A percentile compares a stretch with the other conserved stretches of the same genome.
Conservation (phyloP, 1,140 invertebrate species). For the Cotesia vestalis region DNA sequence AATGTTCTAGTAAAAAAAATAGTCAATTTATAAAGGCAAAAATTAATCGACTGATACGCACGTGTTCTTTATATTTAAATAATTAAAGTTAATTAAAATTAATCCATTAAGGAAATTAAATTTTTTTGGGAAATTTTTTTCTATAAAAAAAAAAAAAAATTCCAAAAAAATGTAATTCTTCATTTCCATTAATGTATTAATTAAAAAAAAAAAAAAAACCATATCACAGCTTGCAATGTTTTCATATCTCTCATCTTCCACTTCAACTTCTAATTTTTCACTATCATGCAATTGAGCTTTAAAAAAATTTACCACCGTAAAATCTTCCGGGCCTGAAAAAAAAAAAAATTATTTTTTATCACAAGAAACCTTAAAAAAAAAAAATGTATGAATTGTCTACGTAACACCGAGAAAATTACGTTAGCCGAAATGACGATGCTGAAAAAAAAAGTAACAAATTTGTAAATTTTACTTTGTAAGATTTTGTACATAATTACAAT, state of each 20-base stretch:
- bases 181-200: not conserved
- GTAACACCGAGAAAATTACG: not conserved
- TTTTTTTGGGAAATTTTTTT: not conserved
- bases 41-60: no score
- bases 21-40: slow-evolving; percentile 7
- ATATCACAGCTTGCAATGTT: slow-evolving; percentile 34
- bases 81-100: not conserved
- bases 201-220: slow-evolving; percentile 5
- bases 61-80: no score
- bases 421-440: not conserved
- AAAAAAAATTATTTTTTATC: slow-evolving; percentile 22
- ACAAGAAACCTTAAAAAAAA: not conserved
- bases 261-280: slow-evolving; percentile 26
- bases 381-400: not conserved
- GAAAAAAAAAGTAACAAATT: slow-evolving; percentile 50
- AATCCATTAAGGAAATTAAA: not conserved
- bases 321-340: not conserved
- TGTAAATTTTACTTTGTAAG: slow-evolving; percentile 66
- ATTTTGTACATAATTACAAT: slow-evolving; percentile 54
- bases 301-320: slow-evolving; percentile 2
- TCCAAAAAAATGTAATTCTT: no score
- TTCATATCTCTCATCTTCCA: slow-evolving; percentile 33
- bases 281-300: not conserved
- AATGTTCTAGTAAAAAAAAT: no score
- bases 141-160: no score